A percentile compares a stretch with the other conserved stretches of the same genome.
Conservation (phyloP, 1,140 invertebrate genomes). For the Ylistrum balloti region DNA sequence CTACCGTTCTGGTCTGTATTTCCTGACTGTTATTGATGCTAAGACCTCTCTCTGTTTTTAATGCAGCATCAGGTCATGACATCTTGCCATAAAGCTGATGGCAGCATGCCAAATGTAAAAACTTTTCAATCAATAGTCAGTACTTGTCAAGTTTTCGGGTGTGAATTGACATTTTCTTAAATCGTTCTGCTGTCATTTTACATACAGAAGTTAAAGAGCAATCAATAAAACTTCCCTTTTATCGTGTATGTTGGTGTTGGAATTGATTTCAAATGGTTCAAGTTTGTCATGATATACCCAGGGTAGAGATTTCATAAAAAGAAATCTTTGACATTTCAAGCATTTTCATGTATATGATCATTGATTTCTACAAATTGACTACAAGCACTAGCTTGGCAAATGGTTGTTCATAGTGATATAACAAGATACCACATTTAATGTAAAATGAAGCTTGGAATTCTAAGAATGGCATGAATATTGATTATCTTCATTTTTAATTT, state of each 20-base stretch:
- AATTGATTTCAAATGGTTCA: not conserved
- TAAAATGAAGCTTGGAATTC: too few species aligned
- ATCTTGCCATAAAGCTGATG: not conserved
- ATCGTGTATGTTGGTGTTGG: not conserved
- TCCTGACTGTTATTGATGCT: not conserved
- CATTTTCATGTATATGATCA: slow-evolving; percentile 20
- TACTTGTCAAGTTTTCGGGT: slow-evolving; percentile 32
- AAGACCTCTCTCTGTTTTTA: not conserved
- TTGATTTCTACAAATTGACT: slow-evolving; percentile 12
- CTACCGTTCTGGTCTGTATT: not conserved
- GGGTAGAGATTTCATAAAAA: slow-evolving; percentile 13
- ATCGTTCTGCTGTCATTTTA: not conserved
- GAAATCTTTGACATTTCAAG: not conserved
- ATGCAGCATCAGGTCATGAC: slow-evolving; percentile 22
- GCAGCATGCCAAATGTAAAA: not conserved
- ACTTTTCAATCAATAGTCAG: not conserved
- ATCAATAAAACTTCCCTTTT: not conserved
- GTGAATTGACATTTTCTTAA: slow-evolving; percentile 28
- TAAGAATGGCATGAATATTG: not conserved
- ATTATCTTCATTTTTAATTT: too few species aligned
- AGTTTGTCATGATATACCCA: not conserved
- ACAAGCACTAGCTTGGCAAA: not conserved
- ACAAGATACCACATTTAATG: not conserved
- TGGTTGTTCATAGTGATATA: not conserved
- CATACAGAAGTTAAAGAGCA: not conserved